A percentile compares a stretch with the other conserved stretches of the same genome.
phyloP scores from a whole-genome alignment of 2,113 vertebrate species.

The Myrmecophaga tridactyla region DNA sequence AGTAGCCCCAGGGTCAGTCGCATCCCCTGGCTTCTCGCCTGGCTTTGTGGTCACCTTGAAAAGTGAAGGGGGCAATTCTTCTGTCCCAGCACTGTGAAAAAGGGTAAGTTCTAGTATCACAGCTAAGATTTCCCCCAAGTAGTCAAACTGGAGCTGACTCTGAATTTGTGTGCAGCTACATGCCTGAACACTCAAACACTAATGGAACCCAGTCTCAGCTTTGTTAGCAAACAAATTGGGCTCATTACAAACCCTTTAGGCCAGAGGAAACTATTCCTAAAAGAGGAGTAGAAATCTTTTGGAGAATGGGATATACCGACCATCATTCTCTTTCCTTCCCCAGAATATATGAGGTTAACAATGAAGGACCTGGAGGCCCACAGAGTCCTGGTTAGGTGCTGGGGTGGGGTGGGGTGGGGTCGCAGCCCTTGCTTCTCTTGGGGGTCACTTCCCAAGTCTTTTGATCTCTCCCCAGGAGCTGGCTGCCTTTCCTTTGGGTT shows the following conservation, averaged over 20 bases:
- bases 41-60: not conserved
- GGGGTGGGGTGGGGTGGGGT: not conserved
- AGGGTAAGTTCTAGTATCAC: not conserved
- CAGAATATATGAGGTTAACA: not conserved
- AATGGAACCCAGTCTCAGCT: not conserved
- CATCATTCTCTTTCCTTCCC: not conserved
- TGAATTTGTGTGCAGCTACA: not conserved
- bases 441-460: constrained; percentile 21
- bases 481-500: not conserved
- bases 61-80: not conserved
- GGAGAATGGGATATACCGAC: not conserved
- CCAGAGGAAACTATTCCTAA: not conserved
- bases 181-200: not conserved
- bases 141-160: not conserved
- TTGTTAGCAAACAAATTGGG: not conserved
- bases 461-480: constrained; percentile 7
- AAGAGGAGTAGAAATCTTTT: not conserved
- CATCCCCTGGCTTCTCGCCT: not conserved
- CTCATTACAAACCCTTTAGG: not conserved
- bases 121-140: not conserved
- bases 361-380: too few relatives aligned
- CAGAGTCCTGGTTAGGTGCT: fast-evolving
- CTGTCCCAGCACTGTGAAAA: not conserved
- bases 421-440: fast-evolving
- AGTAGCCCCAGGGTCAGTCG: not conserved